Evolutionary conservation across 2,113 vertebrate genomes (phyloP), one percentile per base, ranked within the genome.

Genomic region (Acrocephalus arundinaceus): DNA sequence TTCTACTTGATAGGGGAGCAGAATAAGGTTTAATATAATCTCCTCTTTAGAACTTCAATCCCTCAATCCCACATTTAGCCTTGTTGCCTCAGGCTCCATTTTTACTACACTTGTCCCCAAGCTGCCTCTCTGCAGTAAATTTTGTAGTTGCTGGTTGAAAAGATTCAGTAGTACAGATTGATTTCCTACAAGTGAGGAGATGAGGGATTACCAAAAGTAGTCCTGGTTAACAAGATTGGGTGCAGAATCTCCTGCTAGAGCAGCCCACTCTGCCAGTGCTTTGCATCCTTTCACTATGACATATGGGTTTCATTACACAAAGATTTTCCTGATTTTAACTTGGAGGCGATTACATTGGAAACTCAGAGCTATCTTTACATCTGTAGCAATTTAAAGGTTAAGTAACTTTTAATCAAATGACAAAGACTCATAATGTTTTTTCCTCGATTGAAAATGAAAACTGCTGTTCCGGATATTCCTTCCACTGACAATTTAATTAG

Each of bases 241-340:
- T 96, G 73, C 97, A 97, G 97, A 97, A 94, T 96, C 97, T 97
- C 97, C 89, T 97, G 97, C 3, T 59, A 97, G 97, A 97, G 97
- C 97, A 97, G 97, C 97, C 97, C 97, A 97, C 97, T 98, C 97
- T 96, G 97, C 98, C 97, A 97, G 96, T 96, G 94, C 79, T 97
- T 97, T 98, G 97, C 94, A 97, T 97, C 96, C 97, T 97, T 97
- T 88, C 81, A 95, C 96, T 95, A 97, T 98, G 98, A 98, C 98
- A 98, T 98, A 98, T 97, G 97, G 97, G 94, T 98, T 98, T 98
- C 97, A 98, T 98, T 98, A 98, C 94, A 95, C 95, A 94, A 98
- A 98, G 97, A 98, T 94, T 98, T 98, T 98, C 97, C 96, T 87
- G 97, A 98, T 97, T 98, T 97, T 97, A 98, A 98, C 97, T 98